phyloP scores from a whole-genome alignment of 1,140 invertebrate genomes.

The Drosophila ogumai region DNA sequence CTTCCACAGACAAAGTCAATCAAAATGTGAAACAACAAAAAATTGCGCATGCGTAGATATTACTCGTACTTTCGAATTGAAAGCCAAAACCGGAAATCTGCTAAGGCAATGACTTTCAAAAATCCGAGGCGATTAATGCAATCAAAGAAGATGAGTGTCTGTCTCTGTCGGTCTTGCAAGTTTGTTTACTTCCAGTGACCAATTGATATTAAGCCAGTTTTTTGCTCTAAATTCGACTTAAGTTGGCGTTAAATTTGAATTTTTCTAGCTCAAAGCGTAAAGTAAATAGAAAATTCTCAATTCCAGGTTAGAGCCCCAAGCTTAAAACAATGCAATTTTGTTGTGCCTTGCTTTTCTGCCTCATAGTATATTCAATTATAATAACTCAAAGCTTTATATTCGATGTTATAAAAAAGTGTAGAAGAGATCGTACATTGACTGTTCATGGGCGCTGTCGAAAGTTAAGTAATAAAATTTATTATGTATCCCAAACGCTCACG shows the following conservation, averaged over 20 bases:
- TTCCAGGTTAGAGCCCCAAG: neutral
- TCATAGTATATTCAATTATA: neutral
- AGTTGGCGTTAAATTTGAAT: neutral
- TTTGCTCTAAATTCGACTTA: neutral
- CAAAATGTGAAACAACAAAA: conserved; percentile 14
- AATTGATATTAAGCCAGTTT: conserved; percentile 12
- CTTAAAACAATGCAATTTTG: neutral
- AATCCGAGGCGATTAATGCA: conserved; percentile 19
- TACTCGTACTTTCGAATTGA: conserved; percentile 54
- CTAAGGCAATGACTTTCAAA: conserved; percentile 41
- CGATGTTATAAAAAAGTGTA: neutral
- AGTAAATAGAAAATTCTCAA: neutral
- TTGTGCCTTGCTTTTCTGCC: too few species aligned
- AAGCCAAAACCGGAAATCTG: conserved; percentile 26
- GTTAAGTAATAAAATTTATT: conserved; percentile 18
- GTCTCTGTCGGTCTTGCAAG: too few species aligned
- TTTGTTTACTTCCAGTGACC: conserved; percentile 3
- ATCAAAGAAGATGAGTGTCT: conserved; percentile 28
- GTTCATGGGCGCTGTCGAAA: conserved; percentile 1
- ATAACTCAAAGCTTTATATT: neutral
- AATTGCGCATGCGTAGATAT: conserved; percentile 38
- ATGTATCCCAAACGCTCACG: neutral
- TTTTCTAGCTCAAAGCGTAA: neutral
- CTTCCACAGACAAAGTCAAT: conserved; percentile 51
- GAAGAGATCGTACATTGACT: neutral